A percentile compares a stretch with the other conserved stretches of the same genome.
Conservation (phyloP, 2,113 vertebrate genomes). For the Dasyornis broadbenti region DNA sequence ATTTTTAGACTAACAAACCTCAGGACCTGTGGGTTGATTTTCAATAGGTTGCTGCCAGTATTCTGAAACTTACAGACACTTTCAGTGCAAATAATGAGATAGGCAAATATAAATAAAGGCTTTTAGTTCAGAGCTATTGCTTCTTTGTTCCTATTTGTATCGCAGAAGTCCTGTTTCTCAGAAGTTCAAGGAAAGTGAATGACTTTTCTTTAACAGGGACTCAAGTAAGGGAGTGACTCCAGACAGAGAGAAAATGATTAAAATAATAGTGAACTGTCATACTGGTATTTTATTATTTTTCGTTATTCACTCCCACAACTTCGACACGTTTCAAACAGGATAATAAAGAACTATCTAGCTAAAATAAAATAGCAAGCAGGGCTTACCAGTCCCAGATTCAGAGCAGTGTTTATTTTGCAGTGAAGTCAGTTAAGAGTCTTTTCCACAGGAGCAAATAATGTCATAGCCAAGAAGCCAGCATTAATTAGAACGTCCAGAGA, state of each 20-base stretch:
- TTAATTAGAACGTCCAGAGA: conserved; percentile 21
- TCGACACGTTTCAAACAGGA: background rate
- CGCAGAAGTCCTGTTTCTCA: background rate
- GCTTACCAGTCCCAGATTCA: background rate
- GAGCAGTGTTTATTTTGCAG: conserved; percentile 11
- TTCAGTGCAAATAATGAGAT: background rate
- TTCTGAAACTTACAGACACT: background rate
- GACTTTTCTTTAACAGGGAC: background rate
- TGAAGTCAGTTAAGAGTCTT: background rate
- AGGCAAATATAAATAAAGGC: background rate
- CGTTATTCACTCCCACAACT: background rate
- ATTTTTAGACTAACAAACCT: background rate
- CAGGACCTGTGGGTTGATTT: background rate
- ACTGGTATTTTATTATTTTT: background rate
- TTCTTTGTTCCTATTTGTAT: background rate
- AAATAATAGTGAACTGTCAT: background rate
- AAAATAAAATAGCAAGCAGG: background rate
- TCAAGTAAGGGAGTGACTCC: background rate
- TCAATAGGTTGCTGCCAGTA: background rate
- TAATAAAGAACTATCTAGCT: background rate
- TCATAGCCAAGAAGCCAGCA: conserved; percentile 11
- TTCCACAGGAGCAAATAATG: background rate
- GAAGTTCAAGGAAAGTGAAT: background rate
- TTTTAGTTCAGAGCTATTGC: background rate
- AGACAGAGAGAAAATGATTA: background rate